Percentiles rank a stretch among this genome's conserved stretches.
Conservation (phyloP, 2,113 vertebrate genomes). For the Peucedramus taeniatus region DNA sequence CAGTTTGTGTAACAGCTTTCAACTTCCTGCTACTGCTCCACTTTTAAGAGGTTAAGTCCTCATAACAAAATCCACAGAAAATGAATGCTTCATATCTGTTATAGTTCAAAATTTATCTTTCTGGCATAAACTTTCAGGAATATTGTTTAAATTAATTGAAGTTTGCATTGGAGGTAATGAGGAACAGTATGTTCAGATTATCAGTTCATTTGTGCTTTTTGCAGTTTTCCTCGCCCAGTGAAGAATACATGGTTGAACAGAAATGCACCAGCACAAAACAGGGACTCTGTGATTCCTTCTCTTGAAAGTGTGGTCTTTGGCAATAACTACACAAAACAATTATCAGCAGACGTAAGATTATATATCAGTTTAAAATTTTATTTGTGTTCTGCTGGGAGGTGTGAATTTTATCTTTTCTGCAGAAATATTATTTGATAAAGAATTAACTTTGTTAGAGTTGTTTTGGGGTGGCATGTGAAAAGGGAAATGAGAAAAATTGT, state of each 20-base stretch:
- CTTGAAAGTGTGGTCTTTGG: conserved; percentile 96
- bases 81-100: neutral
- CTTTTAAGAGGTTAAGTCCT: neutral
- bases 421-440: neutral
- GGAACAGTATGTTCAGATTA: neutral
- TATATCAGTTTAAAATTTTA: neutral
- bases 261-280: conserved; percentile 91
- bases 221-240: conserved; percentile 91
- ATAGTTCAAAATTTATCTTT: neutral
- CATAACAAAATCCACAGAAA: neutral
- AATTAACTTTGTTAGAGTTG: neutral
- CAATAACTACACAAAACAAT: conserved; percentile 89
- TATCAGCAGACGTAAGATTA: conserved; percentile 90
- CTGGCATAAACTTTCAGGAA: neutral
- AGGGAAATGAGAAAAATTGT: neutral
- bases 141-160: neutral
- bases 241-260: conserved; percentile 97
- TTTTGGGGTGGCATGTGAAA: neutral
- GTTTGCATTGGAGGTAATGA: neutral
- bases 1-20: neutral
- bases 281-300: conserved; percentile 89
- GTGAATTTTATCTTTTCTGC: neutral
- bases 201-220: neutral
- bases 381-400: neutral
- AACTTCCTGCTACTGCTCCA: neutral